phyloP scores from a whole-genome alignment of 2,113 vertebrate species.

The Columba livia region DNA sequence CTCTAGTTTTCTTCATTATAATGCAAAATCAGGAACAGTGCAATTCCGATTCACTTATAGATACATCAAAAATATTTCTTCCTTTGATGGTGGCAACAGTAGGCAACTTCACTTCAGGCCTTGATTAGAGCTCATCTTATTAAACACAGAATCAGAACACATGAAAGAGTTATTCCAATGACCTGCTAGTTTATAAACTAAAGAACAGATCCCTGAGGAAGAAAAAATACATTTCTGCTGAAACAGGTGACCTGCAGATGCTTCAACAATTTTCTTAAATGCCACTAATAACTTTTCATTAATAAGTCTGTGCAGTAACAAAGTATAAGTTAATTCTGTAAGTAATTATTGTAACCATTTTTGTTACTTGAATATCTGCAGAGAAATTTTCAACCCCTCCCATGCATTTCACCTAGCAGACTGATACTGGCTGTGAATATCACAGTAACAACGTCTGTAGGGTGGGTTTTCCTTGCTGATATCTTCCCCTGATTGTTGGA shows the following conservation, averaged over 20 bases:
- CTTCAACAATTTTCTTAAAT: neutral
- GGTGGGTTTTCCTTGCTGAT: neutral
- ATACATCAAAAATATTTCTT: slow-evolving; percentile 26
- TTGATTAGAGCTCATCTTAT: neutral
- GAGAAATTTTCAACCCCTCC: neutral
- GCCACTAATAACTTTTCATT: neutral
- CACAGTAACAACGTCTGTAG: neutral
- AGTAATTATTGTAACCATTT: neutral
- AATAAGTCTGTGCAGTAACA: neutral
- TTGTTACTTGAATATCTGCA: neutral
- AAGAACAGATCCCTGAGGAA: neutral
- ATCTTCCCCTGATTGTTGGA: neutral
- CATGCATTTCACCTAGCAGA: neutral
- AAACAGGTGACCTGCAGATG: neutral
- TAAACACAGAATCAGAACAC: neutral
- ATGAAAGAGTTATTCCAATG: neutral
- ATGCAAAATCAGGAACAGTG: neutral
- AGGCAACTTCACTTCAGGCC: neutral
- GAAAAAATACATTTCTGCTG: neutral
- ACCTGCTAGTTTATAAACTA: neutral
- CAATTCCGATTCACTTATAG: slow-evolving; percentile 11
- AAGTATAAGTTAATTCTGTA: neutral
- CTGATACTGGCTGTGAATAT: neutral
- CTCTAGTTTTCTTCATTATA: slow-evolving; percentile 1
- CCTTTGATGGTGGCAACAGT: neutral